Conservation (phyloP, 2,113 vertebrate genomes). For the Mormoops blainvillei region DNA sequence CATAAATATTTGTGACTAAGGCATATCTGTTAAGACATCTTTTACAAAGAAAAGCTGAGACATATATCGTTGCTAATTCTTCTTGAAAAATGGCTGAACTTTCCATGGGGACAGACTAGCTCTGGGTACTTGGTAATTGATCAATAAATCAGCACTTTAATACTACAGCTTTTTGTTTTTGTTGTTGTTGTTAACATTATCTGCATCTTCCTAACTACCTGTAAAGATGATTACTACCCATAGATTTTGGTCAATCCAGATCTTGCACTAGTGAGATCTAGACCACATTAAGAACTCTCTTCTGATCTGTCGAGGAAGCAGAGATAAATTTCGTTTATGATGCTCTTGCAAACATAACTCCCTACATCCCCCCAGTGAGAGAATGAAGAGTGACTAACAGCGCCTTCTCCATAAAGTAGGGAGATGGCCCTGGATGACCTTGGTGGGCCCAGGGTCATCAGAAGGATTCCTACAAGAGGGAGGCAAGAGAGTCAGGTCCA, state of each 20-base stretch:
- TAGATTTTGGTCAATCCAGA: background rate
- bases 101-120: background rate
- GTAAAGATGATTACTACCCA: background rate
- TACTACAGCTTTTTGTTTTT: background rate
- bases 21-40: background rate
- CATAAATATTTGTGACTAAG: background rate
- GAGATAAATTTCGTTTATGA: background rate
- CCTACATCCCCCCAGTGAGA: background rate
- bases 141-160: background rate
- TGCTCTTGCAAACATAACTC: background rate
- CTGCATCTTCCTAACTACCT: background rate
- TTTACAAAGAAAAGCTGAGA: background rate
- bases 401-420: background rate
- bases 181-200: background rate
- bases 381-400: background rate
- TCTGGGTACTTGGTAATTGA: background rate
- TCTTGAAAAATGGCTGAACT: background rate
- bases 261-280: background rate
- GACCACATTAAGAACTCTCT: background rate
- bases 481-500: background rate
- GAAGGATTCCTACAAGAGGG: background rate
- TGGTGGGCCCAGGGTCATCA: background rate
- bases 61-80: background rate
- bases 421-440: background rate
- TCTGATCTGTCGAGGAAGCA: background rate